Evolutionary conservation across 2,888 invertebrate genomes (phyloP).

Genomic region (Lobophora halterata): DNA sequence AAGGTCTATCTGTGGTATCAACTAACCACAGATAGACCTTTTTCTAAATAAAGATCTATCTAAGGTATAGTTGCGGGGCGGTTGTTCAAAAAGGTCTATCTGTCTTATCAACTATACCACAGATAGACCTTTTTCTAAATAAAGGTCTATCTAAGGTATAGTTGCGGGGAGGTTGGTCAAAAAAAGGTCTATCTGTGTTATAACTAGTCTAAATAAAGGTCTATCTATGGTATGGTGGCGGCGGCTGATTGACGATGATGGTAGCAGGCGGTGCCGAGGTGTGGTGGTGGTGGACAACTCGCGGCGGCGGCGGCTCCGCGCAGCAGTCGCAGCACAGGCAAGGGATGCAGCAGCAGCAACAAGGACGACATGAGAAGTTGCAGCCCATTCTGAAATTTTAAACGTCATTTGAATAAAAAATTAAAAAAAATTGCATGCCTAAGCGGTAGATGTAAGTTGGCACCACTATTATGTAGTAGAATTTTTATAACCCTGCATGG

Average conservation of each 20-base stretch:
- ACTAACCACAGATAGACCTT: no score
- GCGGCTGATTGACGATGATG: slow-evolving; percentile 41
- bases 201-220: no score
- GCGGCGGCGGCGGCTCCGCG: slow-evolving; percentile 43
- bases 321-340: slow-evolving; percentile 69
- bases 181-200: no score
- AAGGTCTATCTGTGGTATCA: no score
- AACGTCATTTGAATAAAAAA: not conserved
- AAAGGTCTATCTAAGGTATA: no score
- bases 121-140: no score
- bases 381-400: slow-evolving; percentile 67
- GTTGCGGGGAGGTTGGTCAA: no score
- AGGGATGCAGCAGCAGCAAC: slow-evolving; percentile 70
- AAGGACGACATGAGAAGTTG: slow-evolving; percentile 65
- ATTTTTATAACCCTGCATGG: no score
- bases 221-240: slow-evolving; percentile 50
- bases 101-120: no score
- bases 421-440: not conserved
- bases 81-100: no score
- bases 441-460: not conserved
- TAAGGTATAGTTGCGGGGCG: no score
- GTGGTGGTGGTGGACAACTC: slow-evolving; percentile 49
- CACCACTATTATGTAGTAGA: slow-evolving; percentile 1
- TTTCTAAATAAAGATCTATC: no score
- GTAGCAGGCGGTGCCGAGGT: slow-evolving; percentile 28